These are phyloP conservation scores for human DNA, from an alignment of 2,113 vertebrate species.

Conservation along the genomic window DNA sequence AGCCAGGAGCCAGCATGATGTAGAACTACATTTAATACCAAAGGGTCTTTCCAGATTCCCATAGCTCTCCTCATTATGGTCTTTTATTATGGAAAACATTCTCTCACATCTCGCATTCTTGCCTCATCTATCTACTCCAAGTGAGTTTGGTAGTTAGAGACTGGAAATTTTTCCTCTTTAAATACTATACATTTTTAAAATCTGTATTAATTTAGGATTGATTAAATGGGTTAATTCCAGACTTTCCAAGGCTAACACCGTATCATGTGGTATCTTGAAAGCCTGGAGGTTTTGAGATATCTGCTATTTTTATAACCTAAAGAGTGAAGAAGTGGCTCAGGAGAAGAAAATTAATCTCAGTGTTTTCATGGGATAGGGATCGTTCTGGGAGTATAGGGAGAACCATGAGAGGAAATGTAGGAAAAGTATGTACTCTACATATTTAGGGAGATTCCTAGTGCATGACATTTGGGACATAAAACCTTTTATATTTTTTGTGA, in stretches of 20 bases:
- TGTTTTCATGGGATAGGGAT: neutral
- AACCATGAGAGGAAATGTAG: neutral
- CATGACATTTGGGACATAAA: neutral
- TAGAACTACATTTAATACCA: constrained; percentile 3
- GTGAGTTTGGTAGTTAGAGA: neutral
- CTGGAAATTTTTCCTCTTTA: neutral
- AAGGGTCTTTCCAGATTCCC: neutral
- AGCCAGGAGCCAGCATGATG: neutral
- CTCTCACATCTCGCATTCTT: neutral
- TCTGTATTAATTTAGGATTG: neutral
- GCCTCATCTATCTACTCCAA: neutral
- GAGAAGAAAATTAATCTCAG: neutral
- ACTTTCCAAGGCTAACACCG: neutral
- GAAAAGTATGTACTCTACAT: neutral
- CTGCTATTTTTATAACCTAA: neutral
- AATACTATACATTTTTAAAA: neutral
- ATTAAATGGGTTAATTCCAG: neutral
- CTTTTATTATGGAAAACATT: neutral
- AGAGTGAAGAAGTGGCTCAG: neutral
- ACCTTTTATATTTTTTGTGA: neutral
- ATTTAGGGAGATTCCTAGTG: neutral
- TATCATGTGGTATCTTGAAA: neutral
- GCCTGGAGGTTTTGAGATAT: too few relatives aligned
- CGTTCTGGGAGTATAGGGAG: neutral
- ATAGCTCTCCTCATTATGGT: neutral